phyloP scores from a whole-genome alignment of 2,888 invertebrate genomes.

The Phengaris arion region DNA sequence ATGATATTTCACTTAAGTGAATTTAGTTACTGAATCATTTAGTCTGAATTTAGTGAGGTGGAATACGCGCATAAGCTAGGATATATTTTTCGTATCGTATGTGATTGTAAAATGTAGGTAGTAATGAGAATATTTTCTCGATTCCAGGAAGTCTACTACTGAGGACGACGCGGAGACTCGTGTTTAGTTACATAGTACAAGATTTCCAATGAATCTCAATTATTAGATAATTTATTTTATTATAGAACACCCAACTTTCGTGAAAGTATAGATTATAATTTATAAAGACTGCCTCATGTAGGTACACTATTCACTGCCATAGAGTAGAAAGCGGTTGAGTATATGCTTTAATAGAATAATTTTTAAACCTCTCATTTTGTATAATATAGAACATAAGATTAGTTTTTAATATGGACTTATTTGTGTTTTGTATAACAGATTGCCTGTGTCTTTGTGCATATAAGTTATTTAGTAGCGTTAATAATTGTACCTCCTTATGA shows the following conservation, averaged over 20 bases:
- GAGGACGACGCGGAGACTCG: slow-evolving; percentile 77
- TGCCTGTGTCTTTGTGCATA: slow-evolving; percentile 3
- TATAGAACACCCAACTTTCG: slow-evolving; percentile 41
- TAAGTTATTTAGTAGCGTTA: background rate
- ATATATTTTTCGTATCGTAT: too few species aligned
- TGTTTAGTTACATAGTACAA: slow-evolving; percentile 70
- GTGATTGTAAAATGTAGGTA: background rate
- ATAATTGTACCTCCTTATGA: background rate
- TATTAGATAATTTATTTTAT: slow-evolving; percentile 61
- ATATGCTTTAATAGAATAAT: slow-evolving; percentile 57
- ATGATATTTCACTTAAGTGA: too few species aligned
- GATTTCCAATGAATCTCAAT: slow-evolving; percentile 78
- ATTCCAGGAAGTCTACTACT: slow-evolving; percentile 78
- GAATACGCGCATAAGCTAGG: too few species aligned
- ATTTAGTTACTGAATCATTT: too few species aligned
- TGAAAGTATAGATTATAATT: slow-evolving; percentile 36
- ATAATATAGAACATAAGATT: slow-evolving; percentile 28
- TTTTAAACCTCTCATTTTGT: slow-evolving; percentile 23
- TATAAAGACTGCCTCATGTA: slow-evolving; percentile 65
- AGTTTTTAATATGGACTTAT: slow-evolving; percentile 19
- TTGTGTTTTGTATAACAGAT: slow-evolving; percentile 28
- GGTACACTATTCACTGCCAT: slow-evolving; percentile 71
- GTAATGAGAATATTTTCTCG: background rate
- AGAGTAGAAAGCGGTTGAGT: slow-evolving; percentile 57
- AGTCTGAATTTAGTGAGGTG: too few species aligned